These are phyloP conservation scores for Psephotus haematonotus DNA, from an alignment of 2,113 vertebrate species.

Conservation along the genomic window DNA sequence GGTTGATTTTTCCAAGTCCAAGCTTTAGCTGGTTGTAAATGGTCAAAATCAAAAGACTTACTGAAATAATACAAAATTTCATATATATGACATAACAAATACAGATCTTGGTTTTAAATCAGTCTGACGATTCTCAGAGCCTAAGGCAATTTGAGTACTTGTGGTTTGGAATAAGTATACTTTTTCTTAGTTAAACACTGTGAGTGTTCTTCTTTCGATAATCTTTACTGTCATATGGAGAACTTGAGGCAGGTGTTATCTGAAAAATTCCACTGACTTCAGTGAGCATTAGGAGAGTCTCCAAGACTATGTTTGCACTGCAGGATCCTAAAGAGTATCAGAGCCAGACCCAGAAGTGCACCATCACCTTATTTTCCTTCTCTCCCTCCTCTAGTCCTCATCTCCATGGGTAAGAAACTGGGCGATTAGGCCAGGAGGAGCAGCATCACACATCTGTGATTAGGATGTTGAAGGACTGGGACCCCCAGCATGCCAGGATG, in stretches of 20 bases:
- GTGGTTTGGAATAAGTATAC: background rate
- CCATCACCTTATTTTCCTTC: background rate
- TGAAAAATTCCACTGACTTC: background rate
- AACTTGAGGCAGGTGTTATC: background rate
- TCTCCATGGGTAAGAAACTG: background rate
- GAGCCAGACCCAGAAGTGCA: background rate
- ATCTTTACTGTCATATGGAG: background rate
- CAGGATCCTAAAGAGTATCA: background rate
- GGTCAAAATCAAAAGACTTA: background rate
- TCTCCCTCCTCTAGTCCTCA: background rate
- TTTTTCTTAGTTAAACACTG: background rate
- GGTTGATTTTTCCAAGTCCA: background rate
- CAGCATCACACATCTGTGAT: background rate
- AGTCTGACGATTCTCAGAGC: background rate
- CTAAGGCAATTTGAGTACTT: background rate
- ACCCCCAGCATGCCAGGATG: background rate
- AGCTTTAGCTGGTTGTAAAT: background rate
- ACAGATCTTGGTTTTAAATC: background rate
- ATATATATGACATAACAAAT: background rate
- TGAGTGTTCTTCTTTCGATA: background rate
- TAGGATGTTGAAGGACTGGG: accelerated
- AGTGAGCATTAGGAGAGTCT: background rate
- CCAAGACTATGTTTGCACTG: background rate
- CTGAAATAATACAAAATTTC: background rate
- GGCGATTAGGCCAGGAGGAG: background rate